A percentile compares a stretch with the other conserved stretches of the same genome.
These are phyloP conservation scores for Petaurus breviceps DNA, from an alignment of 2,113 vertebrate genomes.

Conservation along the genomic window DNA sequence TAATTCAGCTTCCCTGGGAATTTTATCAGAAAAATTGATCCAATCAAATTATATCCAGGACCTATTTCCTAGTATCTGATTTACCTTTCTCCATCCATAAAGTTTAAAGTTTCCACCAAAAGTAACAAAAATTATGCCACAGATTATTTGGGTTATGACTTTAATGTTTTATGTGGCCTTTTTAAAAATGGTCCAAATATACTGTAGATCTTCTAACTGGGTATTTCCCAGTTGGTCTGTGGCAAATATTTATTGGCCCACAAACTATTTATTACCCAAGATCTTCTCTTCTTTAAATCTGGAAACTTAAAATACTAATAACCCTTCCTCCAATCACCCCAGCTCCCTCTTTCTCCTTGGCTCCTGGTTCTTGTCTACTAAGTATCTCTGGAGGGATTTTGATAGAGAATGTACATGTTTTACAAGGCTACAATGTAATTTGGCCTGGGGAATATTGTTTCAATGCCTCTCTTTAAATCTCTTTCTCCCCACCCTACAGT, in stretches of 20 bases:
- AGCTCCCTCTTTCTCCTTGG: not conserved
- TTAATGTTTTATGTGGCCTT: not conserved
- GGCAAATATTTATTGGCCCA: not conserved
- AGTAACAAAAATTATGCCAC: not conserved
- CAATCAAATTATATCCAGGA: not conserved
- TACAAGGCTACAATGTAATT: not conserved
- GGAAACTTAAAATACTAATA: not conserved
- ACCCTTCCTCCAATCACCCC: not conserved
- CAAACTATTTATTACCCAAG: not conserved
- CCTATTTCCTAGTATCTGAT: not conserved
- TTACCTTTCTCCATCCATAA: not conserved
- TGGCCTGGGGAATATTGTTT: not conserved
- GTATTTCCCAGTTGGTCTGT: not conserved
- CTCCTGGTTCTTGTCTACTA: not conserved
- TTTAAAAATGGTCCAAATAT: not conserved
- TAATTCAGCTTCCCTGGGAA: not conserved
- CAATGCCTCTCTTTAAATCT: not conserved
- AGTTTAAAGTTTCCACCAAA: not conserved
- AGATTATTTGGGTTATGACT: not conserved
- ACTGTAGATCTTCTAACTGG: not conserved
- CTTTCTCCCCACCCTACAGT: not conserved
- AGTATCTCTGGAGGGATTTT: not conserved
- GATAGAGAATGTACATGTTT: not conserved
- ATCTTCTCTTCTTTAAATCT: not conserved
- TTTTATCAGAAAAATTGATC: not conserved